phyloP scores from a whole-genome alignment of 1,140 invertebrate species.

The Calosoma granatense region DNA sequence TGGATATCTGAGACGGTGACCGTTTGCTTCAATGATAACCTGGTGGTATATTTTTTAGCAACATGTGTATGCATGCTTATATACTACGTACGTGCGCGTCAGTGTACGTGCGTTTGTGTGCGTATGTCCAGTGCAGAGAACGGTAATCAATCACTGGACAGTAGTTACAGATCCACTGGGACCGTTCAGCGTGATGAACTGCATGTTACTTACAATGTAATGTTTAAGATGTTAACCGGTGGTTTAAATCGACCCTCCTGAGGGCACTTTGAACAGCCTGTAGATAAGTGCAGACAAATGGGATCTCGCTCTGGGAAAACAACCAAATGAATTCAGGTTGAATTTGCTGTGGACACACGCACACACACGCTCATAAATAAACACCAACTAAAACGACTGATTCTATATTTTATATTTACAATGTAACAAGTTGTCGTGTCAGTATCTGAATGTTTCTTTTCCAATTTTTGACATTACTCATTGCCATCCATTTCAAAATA shows the following conservation, averaged over 20 bases:
- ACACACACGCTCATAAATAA: not conserved
- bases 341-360: not conserved
- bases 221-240: slow-evolving; percentile 35
- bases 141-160: slow-evolving; percentile 32
- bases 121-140: not conserved
- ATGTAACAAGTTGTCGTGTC: no score
- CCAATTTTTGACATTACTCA: no score
- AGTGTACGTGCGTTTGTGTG: not conserved
- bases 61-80: not conserved
- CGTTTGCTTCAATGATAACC: no score
- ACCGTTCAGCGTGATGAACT: slow-evolving; percentile 28
- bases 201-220: slow-evolving; percentile 28
- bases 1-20: no score
- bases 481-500: no score
- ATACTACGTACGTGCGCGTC: not conserved
- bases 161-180: slow-evolving; percentile 16
- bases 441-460: no score
- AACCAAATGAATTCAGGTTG: not conserved
- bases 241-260: slow-evolving; percentile 31
- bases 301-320: slow-evolving; percentile 1
- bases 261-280: slow-evolving; percentile 23
- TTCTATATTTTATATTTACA: no score
- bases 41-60: no score
- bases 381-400: not conserved
- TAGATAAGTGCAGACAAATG: slow-evolving; percentile 22